Base-by-base conservation (phyloP, 2,113 vertebrate species). In the Indicator maculatus region DNA sequence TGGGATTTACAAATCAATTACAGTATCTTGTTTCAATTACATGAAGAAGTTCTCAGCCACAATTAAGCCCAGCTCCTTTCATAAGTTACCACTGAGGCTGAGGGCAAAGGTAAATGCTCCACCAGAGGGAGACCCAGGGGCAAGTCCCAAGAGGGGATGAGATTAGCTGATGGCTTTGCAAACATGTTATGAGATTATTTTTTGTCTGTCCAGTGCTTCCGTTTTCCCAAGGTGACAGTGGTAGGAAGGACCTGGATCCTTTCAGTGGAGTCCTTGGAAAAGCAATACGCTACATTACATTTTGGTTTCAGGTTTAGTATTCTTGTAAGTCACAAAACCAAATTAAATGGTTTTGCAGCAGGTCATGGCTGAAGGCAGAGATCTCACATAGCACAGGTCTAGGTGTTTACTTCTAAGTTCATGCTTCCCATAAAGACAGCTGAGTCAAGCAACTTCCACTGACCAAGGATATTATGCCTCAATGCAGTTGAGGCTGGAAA, bases 1-100 rank as follows among this genome's bases (percentile, higher is more conserved):
- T 93, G 67, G 65, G 45, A 82, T 83, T 92, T 93, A 41, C 80
- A 79, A 88, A 67, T 58, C 65, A 67, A 85, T 74, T 44, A 59
- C 59, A 71, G 55, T 85, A 78, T 82, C 77, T 27, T 28, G 20
- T 75, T 77, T 50, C 77, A 85, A 38, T 87, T 73, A 59, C 91
- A 76, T 4, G 3, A 77, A 16, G 56, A 91, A 69, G 41, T 45
- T 76, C n/a, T 91, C 33, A 27, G 59, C 31, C 63, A 66, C 1
- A 2, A 12, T 47, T 63, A 56, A 8, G 28, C 17, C 9, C 63
- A 59, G 24, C 16, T 84, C 13, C 39, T 89, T 73, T 87, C 2
- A 0, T 21, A 77, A 60, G 18, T 56, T 63, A 21, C 28, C 19
- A 17, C 17, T 38, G 74, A 79, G 17, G 11, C n/a, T 69, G 63